A percentile compares a stretch with the other conserved stretches of the same genome.
Evolutionary conservation across 2,113 vertebrate genomes (phyloP).

Genomic region (Polyodon spathula): DNA sequence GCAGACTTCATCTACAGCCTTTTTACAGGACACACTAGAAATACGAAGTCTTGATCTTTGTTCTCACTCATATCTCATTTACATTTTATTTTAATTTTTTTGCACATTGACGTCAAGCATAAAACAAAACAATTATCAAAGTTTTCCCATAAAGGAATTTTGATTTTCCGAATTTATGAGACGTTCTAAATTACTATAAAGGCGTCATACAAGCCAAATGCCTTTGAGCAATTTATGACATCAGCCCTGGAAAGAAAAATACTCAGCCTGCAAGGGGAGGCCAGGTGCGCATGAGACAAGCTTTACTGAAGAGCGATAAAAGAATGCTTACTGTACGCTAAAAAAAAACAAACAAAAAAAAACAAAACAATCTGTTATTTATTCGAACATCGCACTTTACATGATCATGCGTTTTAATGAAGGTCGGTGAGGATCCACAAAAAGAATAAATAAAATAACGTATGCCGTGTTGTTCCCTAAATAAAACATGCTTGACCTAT

Average conservation of each 20-base stretch:
- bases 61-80: not conserved
- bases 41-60: not conserved
- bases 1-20: not conserved
- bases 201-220: conserved; percentile 39
- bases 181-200: conserved; percentile 31
- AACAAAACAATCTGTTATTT: no score
- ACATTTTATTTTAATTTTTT: not conserved
- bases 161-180: not conserved
- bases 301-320: no score
- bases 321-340: no score
- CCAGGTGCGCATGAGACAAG: conserved; percentile 56
- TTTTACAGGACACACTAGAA: not conserved
- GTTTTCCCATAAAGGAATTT: not conserved
- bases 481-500: no score
- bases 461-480: no score
- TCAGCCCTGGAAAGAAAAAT: conserved; percentile 24
- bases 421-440: no score
- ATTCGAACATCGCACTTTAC: no score
- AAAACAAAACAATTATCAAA: not conserved
- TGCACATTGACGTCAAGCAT: conserved; percentile 1
- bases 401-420: no score
- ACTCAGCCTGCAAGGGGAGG: conserved; percentile 34
- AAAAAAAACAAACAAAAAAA: no score
- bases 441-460: no score
- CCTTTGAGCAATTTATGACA: conserved; percentile 36